Base-by-base conservation (phyloP, 2,888 invertebrate species). In the Drosophila histrio region DNA sequence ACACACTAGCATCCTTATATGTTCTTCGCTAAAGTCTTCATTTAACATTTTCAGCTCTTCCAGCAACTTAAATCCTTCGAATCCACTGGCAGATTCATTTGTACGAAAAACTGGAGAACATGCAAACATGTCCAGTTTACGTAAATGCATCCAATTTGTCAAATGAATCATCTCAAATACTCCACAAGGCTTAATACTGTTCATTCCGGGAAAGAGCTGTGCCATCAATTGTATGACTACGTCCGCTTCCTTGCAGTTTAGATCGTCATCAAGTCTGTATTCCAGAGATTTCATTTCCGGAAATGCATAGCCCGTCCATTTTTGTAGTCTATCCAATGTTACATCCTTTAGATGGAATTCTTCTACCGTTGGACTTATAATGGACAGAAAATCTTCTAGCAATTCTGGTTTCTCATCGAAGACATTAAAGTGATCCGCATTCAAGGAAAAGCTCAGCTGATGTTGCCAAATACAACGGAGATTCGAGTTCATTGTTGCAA, bases 201-300 rank as follows among this genome's bases (percentile, higher is more conserved):
- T 6, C 1, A 71, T 13, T 0, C 6, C 24, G 8, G 74, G 69
- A 49, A 73, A 74, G 0, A 68, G 6, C 2, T 30, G 15, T 2
- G 36, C 47, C 2, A 74, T 8, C 2, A 61, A 5, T 11, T 53
- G 2, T 1, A 41, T 11, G 6, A 26, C 7, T 8, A 4, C 7
- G n/a, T 44, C 8, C 6, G 2, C 2, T 3, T n/a, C n/a, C 21
- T 4, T 1, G 0, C n/a, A n/a, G n/a, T n/a, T n/a, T 8, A 1
- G 13, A 5, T n/a, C 0, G 5, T 26, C 36, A n/a, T 11, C 11
- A 7, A 69, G 3, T 2, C 19, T 6, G 15, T 63, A 69, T 2
- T 11, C 15, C 8, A 75, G 22, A 4, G 13, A n/a, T 11, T 24
- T 32, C 26, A 60, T 26, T 6, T 15, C n/a, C 0, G 57, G 56